Percentiles rank a stretch among this genome's conserved stretches.
Conservation (phyloP, 2,113 vertebrate species). For the Hydropotes inermis region DNA sequence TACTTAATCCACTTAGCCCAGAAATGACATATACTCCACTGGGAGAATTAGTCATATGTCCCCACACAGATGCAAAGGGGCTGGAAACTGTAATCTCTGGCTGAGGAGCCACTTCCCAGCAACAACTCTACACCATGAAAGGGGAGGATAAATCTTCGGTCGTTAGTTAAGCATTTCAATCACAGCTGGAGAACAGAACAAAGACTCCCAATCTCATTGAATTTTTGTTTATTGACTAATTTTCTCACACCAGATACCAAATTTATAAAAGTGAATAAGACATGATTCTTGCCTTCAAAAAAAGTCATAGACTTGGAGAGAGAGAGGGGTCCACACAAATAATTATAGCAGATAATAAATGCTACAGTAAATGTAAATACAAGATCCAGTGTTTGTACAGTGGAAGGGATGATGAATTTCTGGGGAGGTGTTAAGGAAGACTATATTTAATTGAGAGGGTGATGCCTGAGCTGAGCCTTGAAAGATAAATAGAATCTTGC, state of each 20-base stretch:
- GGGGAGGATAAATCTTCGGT: background rate
- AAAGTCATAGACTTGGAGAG: background rate
- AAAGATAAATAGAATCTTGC: background rate
- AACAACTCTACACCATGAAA: background rate
- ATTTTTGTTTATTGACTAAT: conserved; percentile 11
- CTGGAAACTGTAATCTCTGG: background rate
- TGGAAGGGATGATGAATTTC: background rate
- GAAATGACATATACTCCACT: background rate
- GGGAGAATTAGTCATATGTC: background rate
- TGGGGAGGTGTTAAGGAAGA: background rate
- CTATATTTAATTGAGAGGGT: background rate
- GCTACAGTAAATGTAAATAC: background rate
- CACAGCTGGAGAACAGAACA: background rate
- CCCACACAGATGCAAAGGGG: background rate
- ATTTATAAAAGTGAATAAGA: background rate
- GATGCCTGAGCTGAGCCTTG: background rate
- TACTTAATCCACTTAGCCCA: background rate
- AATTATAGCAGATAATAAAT: background rate
- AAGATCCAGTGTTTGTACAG: background rate
- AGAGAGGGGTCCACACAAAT: background rate
- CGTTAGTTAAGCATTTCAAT: background rate
- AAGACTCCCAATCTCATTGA: background rate
- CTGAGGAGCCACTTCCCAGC: background rate
- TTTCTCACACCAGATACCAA: background rate
- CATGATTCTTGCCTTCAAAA: background rate